Conservation (phyloP, 2,888 invertebrate genomes). For the Drosophila suboccidentalis region DNA sequence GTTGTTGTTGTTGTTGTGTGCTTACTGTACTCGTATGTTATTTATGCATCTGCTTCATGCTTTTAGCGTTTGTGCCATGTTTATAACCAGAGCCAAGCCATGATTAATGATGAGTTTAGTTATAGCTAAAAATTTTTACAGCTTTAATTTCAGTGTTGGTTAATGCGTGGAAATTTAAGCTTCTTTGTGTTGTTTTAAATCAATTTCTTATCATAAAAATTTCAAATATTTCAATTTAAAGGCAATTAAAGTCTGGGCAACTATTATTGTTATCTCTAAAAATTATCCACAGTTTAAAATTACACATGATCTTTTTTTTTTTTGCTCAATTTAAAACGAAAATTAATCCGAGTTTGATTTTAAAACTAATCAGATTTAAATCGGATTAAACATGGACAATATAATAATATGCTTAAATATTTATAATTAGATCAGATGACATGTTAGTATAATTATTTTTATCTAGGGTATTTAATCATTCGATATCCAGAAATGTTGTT, state of each 20-base stretch:
- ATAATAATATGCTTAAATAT: neutral
- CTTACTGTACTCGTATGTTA: slow-evolving; percentile 5
- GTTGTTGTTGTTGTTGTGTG: neutral
- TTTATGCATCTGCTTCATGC: slow-evolving; percentile 6
- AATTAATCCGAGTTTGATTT: neutral
- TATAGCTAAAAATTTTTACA: slow-evolving; percentile 1
- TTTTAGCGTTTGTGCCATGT: slow-evolving; percentile 23
- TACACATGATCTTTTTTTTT: neutral
- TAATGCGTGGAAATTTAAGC: neutral
- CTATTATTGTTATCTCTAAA: neutral
- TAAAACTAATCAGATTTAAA: neutral
- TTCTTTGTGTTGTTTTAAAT: no score
- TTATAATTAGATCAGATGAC: neutral
- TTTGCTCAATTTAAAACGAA: neutral
- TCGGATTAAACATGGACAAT: neutral
- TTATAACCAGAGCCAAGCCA: slow-evolving; percentile 11
- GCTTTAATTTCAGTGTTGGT: slow-evolving; percentile 8
- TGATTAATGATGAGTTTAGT: slow-evolving; percentile 56
- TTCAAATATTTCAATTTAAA: neutral
- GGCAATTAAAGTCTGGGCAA: no score
- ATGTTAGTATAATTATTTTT: slow-evolving; percentile 3
- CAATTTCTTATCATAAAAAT: neutral
- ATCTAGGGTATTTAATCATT: slow-evolving; percentile 11
- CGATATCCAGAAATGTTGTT: neutral
- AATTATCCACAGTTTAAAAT: neutral